A percentile compares a stretch with the other conserved stretches of the same genome.
These are phyloP conservation scores for Mesopsocus fuscifrons DNA, from an alignment of 2,888 invertebrate genomes.

Conservation along the genomic window DNA sequence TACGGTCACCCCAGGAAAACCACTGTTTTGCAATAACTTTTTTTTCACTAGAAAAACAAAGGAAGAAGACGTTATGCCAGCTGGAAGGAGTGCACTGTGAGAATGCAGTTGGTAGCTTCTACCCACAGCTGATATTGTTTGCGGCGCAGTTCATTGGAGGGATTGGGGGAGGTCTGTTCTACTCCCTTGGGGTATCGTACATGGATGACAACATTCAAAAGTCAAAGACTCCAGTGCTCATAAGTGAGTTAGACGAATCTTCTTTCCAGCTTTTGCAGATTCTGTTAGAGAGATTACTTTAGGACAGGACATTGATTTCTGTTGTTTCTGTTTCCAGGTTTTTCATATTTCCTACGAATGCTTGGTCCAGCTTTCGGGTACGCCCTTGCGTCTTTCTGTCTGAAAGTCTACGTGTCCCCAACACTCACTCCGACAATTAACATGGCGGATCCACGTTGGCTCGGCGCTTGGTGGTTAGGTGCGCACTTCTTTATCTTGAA, in stretches of 20 bases:
- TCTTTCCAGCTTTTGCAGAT: too few species aligned
- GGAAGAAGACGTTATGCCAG: slow-evolving; percentile 36
- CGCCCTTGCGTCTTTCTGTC: slow-evolving; percentile 39
- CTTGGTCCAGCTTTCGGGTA: slow-evolving; percentile 50
- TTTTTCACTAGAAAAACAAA: slow-evolving; percentile 25
- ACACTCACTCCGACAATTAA: slow-evolving; percentile 41
- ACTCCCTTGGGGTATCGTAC: slow-evolving; percentile 48
- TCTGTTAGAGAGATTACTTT: too few species aligned
- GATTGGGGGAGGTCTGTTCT: slow-evolving; percentile 46
- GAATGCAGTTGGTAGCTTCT: slow-evolving; percentile 33
- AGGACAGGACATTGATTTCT: too few species aligned
- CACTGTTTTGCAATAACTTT: too few species aligned
- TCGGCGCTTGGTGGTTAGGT: slow-evolving; percentile 68
- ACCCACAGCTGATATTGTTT: slow-evolving; percentile 41
- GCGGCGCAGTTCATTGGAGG: slow-evolving; percentile 49
- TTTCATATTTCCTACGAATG: slow-evolving; percentile 46
- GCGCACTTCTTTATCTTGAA: too few species aligned
- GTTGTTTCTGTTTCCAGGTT: slow-evolving; percentile 28
- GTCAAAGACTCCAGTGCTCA: slow-evolving; percentile 47
- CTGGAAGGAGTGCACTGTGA: slow-evolving; percentile 26
- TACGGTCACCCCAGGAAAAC: too few species aligned
- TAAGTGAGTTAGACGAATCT: slow-evolving; percentile 38
- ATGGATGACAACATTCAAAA: slow-evolving; percentile 61
- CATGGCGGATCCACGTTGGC: slow-evolving; percentile 51
- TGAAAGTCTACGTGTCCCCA: slow-evolving; percentile 45